Evolutionary conservation across 2,113 vertebrate species (phyloP).

Genomic region (Gnathonemus echidnorhynchus): DNA sequence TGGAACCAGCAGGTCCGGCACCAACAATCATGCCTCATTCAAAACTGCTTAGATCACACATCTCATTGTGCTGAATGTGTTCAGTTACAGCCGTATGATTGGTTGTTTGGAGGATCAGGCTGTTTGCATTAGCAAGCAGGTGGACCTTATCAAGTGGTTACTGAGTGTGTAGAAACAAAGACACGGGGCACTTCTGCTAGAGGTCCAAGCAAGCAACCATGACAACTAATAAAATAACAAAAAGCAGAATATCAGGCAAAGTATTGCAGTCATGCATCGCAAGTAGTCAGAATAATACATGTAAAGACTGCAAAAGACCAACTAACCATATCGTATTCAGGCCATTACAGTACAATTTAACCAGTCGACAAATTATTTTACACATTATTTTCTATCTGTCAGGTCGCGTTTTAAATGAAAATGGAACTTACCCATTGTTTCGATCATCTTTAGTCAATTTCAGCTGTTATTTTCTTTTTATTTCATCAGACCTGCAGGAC

Average conservation of each 20-base stretch:
- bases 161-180: not conserved
- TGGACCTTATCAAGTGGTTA: not conserved
- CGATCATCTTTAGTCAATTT: slow-evolving; percentile 55
- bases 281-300: not conserved
- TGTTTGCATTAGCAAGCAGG: not conserved
- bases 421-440: slow-evolving; percentile 60
- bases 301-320: not conserved
- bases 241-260: not conserved
- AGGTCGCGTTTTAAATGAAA: not conserved
- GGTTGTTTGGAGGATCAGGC: not conserved
- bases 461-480: slow-evolving; percentile 8
- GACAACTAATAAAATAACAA: not conserved
- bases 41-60: not conserved
- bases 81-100: not conserved
- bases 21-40: not conserved
- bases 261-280: not conserved
- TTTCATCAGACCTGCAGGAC: slow-evolving; percentile 46
- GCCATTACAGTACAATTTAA: not conserved
- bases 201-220: not conserved
- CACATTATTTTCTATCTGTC: not conserved
- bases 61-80: not conserved
- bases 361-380: not conserved
- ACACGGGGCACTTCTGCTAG: not conserved
- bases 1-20: not conserved
- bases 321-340: not conserved